Evolutionary conservation across 2,113 vertebrate genomes (phyloP), one percentile per base, ranked within the genome.

Genomic region (Dicaeum eximium): DNA sequence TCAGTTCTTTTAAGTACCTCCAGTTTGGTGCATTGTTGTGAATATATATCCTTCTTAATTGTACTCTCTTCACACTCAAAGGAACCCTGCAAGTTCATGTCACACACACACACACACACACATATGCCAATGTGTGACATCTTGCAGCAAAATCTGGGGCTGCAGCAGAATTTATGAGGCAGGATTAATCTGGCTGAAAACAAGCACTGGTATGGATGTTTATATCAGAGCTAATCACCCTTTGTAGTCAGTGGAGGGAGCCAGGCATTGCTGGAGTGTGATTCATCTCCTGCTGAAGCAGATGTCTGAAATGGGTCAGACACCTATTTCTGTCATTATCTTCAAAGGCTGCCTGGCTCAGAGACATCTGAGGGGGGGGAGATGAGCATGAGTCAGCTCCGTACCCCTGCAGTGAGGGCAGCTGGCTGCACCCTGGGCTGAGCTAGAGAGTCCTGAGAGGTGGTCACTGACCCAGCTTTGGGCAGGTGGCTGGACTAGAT

Each of bases 261-360:
- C 7, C 27, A 47, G 62, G 33, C 57, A 22, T 60, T 89, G 65
- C 72, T 60, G 54, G 51, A 57, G 33, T 2, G 23, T 70, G 77
- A 86, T 80, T 91, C 91, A 84, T 62, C 84, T 75, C 47, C 33
- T 86, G 42, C 64, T 86, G 27, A 57, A 83, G 77, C 6, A 83
- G 80, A 53, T 73, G 69, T 58, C 89, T 89, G 69, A 95, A 91
- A 81, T 60, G 61, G 90, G 84, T 92, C 84, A 92, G 69, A 45
- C 56, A 71, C 56, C 51, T 80, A 30, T 84, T 96, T 94, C 72
- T 78, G 80, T 58, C 47, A 13, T 50, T 89, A 38, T 91, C 85
- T 94, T 79, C 77, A 91, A 77, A 95, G 77, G 44, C 37, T 89
- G 64, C 47, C 64, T 84, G 5, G 35, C 44, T 96, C 47, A 67